These are phyloP conservation scores for Aphelinus atriplicis DNA, from an alignment of 1,140 invertebrate species.

Conservation along the genomic window DNA sequence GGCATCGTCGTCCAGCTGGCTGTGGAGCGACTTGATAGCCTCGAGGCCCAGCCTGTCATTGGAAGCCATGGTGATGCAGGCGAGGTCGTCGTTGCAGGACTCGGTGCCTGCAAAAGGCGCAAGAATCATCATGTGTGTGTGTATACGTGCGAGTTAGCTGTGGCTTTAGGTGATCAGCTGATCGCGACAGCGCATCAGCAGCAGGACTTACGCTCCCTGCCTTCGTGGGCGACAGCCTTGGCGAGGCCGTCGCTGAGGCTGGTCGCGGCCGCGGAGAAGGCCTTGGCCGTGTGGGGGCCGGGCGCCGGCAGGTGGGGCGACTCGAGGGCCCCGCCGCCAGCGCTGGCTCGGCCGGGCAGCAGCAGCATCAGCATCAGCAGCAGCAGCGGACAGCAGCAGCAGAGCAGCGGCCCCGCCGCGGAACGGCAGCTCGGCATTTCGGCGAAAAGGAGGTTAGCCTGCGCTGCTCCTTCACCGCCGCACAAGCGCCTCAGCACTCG, in stretches of 20 bases:
- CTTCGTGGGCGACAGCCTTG: constrained; percentile 60
- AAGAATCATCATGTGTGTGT: constrained; percentile 33
- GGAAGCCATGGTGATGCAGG: constrained; percentile 76
- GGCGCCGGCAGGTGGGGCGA: not conserved
- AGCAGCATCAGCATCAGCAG: not conserved
- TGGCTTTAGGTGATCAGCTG: too few species aligned
- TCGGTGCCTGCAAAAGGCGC: constrained; percentile 56
- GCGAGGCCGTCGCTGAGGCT: constrained; percentile 61
- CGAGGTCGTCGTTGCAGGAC: constrained; percentile 74
- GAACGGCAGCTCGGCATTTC: too few species aligned
- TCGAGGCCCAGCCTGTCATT: constrained; percentile 87
- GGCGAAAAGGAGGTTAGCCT: too few species aligned
- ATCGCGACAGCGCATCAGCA: too few species aligned
- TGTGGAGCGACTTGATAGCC: constrained; percentile 87
- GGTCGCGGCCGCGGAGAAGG: constrained; percentile 15
- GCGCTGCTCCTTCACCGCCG: too few species aligned
- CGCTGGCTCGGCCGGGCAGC: not conserved
- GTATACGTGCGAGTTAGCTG: not conserved
- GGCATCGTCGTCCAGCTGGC: constrained; percentile 91
- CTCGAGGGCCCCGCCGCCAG: constrained; percentile 33
- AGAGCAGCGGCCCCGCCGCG: constrained; percentile 45
- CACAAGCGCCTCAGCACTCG: too few species aligned
- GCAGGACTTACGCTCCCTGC: constrained; percentile 48
- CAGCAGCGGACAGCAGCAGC: constrained; percentile 47
- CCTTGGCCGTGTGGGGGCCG: constrained; percentile 7